Base-by-base conservation (phyloP, 2,797 vertebrate species). In the Lemur catta region DNA sequence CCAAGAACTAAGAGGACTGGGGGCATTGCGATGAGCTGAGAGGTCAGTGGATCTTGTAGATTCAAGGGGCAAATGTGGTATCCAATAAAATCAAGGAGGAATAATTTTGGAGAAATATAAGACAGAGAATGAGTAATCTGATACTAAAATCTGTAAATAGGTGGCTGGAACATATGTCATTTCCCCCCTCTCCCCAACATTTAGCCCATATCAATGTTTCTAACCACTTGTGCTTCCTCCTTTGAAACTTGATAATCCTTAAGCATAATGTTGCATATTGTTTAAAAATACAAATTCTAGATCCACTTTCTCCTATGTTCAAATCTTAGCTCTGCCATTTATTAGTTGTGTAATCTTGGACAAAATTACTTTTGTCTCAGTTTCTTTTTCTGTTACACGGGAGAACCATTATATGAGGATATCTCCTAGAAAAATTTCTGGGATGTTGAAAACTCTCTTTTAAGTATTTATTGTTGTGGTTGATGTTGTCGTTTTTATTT, bases 301-400 rank as follows among this genome's bases (percentile, higher is more conserved):
- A 50, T 17, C 1, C 9, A 38, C 1, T 59, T 84, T 85, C 75
- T 24, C 13, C 71, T 46, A 6, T 7, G 3, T 85, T 80, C 20
- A 79, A 35, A 88, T 35, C 11, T 11, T 26, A 72, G 1, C 38
- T 89, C 65, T 74, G 30, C 7, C 38, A 65, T 17, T 69, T 74
- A 57, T 30, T 26, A 50, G 1, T 7, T 88, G 4, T 30, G 15
- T 61, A 69, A 87, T 63, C 3, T 46, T 35, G 11, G 9, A 15
- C 30, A 79, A 89, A 87, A 79, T 94, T 52, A 74, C 3, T 59
- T 76, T 17, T 89, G 6, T n/a, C 12, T 86, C 22, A 52, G 12
- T 84, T 52, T 84, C 18, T 61, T 82, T 71, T 26, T 57, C n/a
- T 94, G 7, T 38, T 63, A 48, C 59, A 22, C 74, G 35, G 8